Conservation (phyloP, 1,140 invertebrate genomes). For the Mamestra configurata region DNA sequence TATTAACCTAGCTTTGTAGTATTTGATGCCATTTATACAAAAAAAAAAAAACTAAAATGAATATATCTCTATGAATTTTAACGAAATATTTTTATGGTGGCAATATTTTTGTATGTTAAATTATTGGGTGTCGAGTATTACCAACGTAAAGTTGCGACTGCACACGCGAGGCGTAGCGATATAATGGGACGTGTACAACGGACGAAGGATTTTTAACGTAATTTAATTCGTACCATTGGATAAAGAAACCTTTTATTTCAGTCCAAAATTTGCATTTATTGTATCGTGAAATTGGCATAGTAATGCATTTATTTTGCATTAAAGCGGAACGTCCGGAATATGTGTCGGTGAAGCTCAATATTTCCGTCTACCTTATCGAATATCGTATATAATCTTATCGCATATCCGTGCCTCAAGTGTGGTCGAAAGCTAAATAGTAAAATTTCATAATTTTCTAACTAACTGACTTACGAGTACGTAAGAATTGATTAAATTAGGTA, state of each 20-base stretch:
- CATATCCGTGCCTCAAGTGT: slow-evolving; percentile 40
- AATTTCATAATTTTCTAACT: slow-evolving; percentile 69
- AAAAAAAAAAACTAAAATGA: slow-evolving; percentile 51
- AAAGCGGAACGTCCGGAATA: not conserved
- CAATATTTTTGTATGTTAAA: slow-evolving; percentile 53
- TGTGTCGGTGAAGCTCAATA: slow-evolving; percentile 39
- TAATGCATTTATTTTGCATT: slow-evolving; percentile 38
- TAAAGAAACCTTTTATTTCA: slow-evolving; percentile 13
- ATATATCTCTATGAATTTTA: slow-evolving; percentile 50
- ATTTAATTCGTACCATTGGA: slow-evolving; percentile 1
- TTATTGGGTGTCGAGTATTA: slow-evolving; percentile 49
- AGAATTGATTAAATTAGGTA: slow-evolving; percentile 78
- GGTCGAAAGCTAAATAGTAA: slow-evolving; percentile 30
- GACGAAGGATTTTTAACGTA: slow-evolving; percentile 21
- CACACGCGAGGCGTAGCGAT: slow-evolving; percentile 30
- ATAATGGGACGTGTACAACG: slow-evolving; percentile 4
- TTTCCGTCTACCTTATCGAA: slow-evolving; percentile 28
- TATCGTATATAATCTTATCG: slow-evolving; percentile 26
- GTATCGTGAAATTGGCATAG: slow-evolving; percentile 14
- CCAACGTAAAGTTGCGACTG: slow-evolving; percentile 20
- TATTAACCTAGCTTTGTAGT: slow-evolving; percentile 83
- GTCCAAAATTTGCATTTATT: slow-evolving; percentile 17
- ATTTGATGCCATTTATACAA: slow-evolving; percentile 76
- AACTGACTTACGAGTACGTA: slow-evolving; percentile 64
- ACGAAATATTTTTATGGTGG: slow-evolving; percentile 53